Conservation (phyloP, 2,888 invertebrate genomes). For the Biston stratarius region DNA sequence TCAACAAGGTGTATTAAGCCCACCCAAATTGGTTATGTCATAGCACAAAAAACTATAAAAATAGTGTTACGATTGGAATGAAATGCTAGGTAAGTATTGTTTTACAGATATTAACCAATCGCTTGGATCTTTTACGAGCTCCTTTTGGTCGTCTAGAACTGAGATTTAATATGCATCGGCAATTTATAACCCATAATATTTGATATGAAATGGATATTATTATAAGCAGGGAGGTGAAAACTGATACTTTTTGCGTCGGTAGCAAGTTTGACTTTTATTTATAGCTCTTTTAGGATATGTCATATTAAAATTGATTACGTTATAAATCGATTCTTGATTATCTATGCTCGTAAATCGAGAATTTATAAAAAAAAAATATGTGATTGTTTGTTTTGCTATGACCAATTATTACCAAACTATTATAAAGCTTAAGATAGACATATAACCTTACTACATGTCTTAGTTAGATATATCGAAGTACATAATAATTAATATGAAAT, state of each 20-base stretch:
- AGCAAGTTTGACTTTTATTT: slow-evolving; percentile 53
- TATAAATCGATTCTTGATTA: slow-evolving; percentile 4
- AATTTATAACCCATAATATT: slow-evolving; percentile 36
- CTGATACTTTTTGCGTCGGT: slow-evolving; percentile 67
- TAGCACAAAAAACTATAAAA: slow-evolving; percentile 9
- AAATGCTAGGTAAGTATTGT: slow-evolving; percentile 21
- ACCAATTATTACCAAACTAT: too few relatives aligned
- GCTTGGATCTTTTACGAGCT: slow-evolving; percentile 30
- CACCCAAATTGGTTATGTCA: slow-evolving; percentile 16
- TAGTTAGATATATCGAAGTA: too few relatives aligned
- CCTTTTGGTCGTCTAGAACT: slow-evolving; percentile 26
- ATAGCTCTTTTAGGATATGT: slow-evolving; percentile 36
- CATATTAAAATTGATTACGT: slow-evolving; percentile 31
- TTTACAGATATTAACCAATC: slow-evolving; percentile 30
- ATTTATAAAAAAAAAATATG: too few relatives aligned
- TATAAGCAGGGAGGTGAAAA: slow-evolving; percentile 62
- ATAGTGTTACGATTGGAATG: slow-evolving; percentile 4
- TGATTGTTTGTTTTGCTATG: background rate
- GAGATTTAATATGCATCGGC: slow-evolving; percentile 30
- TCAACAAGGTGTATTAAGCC: background rate
- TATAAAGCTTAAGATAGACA: too few relatives aligned
- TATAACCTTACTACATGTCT: too few relatives aligned
- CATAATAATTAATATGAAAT: too few relatives aligned
- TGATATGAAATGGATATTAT: slow-evolving; percentile 66
- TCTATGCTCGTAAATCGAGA: background rate